Evolutionary conservation across 1,140 invertebrate species (phyloP), one percentile per base, ranked within the genome.

Genomic region (Rhagoletis zephyria): DNA sequence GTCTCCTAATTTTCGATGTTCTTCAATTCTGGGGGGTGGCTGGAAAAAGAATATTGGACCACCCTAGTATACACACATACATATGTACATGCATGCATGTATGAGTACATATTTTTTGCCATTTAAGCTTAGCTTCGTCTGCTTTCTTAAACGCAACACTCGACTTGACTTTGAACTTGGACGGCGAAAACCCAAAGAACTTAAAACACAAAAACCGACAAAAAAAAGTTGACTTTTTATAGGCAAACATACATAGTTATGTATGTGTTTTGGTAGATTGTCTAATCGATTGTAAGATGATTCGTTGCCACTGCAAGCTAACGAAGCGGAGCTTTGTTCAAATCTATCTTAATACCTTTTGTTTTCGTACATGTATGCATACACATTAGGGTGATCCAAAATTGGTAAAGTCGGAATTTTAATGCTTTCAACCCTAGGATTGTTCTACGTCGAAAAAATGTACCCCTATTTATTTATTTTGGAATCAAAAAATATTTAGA

Each of bases 151-250:
- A 74, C 10, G 70, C 40, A 48, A 48, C 61, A n/a, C 70, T 14
- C 42, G 70, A 45, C 70, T 74, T 74, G 70, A 74, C 70, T 74
- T 74, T 74, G 70, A 74, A 74, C 70, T 74, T 74, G 70, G 30
- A 51, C 42, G 45, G 12, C 16, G 40, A 74, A 74, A 45, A 63
- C 4, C 3, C 14, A 48, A 48, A 48, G 45, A 74, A 74, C 67
- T 51, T n/a, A 6, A 74, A 16, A 16, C 45, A 10, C 45, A 74
- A 74, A 16, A 16, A 63, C 61, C 4, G 61, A 3, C 61, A 16
- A n/a, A n/a, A n/a, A n/a, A n/a, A 12, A 4, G 61, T 63, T 63
- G 5, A 7, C 4, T 56, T 56, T 56, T 56, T 56, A 56, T 56
- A 56, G 5, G 51, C 16, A n/a, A 7, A 14, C 4, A 63, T 63